Base-by-base conservation (phyloP, 1,140 invertebrate genomes). In the Formica selysi region DNA sequence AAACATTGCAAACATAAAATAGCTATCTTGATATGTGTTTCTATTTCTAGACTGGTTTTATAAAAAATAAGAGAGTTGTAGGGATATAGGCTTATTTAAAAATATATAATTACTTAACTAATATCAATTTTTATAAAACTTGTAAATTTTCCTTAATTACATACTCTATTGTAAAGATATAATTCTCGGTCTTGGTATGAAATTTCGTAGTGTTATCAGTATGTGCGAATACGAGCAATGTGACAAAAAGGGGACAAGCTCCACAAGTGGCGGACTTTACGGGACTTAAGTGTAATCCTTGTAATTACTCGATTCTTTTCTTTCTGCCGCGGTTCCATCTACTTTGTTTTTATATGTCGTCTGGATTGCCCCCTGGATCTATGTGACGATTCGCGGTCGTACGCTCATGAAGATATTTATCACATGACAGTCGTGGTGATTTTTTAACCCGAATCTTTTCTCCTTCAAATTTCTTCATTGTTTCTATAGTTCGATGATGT, bases 261-360 rank as follows among this genome's bases (percentile, higher is more conserved):
- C 94, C 86, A 95, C 94, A 95, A 95, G 94, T 95, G 94, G 94
- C 92, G 93, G 94, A 94, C 94, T 95, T 95, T 95, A 94, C 92
- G 92, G 92, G 94, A 93, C 92, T 95, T 95, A 94, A 94, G 92
- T 95, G 94, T 95, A 95, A 95, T 95, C 93, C 94, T 91, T 92
- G 93, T 94, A 95, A 95, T 95, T 95, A 95, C 92, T 87, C 91
- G 80, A 90, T 90, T 74, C 84, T 88, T 85, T 92, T 92, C 88
- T 87, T 88, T 85, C 71, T 26, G 32, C 44, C 62, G 29, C 79
- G 86, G 87, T 86, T 54, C 3, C 7, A 44, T 67, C 62, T 59
- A 29, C 61, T 80, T 64, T 76, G 91, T 93, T 94, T 94, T 94
- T 94, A 93, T 89, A 92, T 86, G 86, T 83, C 41, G 74, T 86